Conservation (phyloP, 2,113 vertebrate species). For the Eurystomus gularis region DNA sequence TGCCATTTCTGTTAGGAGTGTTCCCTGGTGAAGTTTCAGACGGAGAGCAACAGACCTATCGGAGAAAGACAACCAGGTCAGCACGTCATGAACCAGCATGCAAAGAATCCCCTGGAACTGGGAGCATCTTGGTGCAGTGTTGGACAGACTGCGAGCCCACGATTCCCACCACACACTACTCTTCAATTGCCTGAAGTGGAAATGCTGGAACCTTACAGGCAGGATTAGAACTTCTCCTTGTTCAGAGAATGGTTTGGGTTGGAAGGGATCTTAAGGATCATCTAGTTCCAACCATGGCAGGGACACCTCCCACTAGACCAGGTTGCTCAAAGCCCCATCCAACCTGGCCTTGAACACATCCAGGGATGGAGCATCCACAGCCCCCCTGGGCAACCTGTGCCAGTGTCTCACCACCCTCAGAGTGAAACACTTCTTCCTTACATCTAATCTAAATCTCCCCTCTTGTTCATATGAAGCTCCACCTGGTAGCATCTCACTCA, state of each 20-base stretch:
- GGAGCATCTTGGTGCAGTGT: neutral
- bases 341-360: too few relatives aligned
- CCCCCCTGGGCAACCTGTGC: too few relatives aligned
- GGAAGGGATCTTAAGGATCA: too few relatives aligned
- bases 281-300: too few relatives aligned
- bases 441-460: too few relatives aligned
- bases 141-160: fast-evolving
- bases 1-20: slow-evolving; percentile 26
- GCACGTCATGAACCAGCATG: neutral
- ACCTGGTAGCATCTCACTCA: neutral
- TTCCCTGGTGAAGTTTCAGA: neutral
- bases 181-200: neutral
- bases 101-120: neutral
- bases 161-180: neutral
- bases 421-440: too few relatives aligned
- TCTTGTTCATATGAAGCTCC: neutral
- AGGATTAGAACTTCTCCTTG: neutral
- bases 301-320: too few relatives aligned
- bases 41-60: neutral
- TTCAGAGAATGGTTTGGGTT: too few relatives aligned
- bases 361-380: too few relatives aligned
- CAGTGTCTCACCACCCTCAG: too few relatives aligned
- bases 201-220: neutral
- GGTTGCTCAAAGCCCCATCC: too few relatives aligned
- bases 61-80: neutral